Conservation (phyloP, 2,113 vertebrate species). For the zebrafish (Danio rerio) region GRCz12tu NC_133185.1:39420501-39421000, state of each 20-base stretch:
- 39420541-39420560: neutral
- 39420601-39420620: neutral
- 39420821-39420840: constrained; percentile 8
- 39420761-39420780: neutral
- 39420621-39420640: neutral
- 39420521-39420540: neutral
- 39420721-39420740: neutral
- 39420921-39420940: neutral
- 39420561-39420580: neutral
- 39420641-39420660: neutral
- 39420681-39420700: constrained; percentile 12
- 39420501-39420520: constrained; percentile 4
- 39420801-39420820: constrained; percentile 13
- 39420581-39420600: neutral
- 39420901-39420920: constrained; percentile 13
- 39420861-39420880: neutral
- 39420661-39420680: neutral
- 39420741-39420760: neutral
- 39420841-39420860: constrained; percentile 33
- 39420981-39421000: neutral
- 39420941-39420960: neutral
- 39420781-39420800: neutral
- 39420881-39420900: constrained; percentile 7
- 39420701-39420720: constrained; percentile 11
- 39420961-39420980: neutral